These are phyloP conservation scores for Tympanoctomys barrerae DNA, from an alignment of 2,797 vertebrate species.

Conservation along the genomic window DNA sequence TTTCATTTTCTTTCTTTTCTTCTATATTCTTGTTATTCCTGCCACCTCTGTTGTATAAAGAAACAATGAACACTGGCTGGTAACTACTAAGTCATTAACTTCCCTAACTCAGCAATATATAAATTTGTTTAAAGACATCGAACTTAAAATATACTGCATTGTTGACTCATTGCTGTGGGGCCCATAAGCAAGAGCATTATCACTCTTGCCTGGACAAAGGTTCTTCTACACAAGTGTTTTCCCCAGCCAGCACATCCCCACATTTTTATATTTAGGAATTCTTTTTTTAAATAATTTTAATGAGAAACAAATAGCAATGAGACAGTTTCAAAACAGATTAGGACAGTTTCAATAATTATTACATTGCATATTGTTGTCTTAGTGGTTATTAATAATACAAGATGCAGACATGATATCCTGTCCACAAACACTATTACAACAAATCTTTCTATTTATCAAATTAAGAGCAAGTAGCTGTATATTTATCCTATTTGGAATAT, in stretches of 20 bases:
- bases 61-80: not conserved
- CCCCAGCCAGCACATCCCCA: not conserved
- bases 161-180: not conserved
- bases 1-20: not conserved
- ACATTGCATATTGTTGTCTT: no score
- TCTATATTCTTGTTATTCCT: not conserved
- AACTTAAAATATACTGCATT: not conserved
- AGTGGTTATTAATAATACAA: no score
- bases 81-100: conserved; percentile 27
- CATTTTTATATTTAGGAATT: not conserved
- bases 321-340: no score
- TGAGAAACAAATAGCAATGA: no score
- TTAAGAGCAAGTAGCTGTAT: no score
- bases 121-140: not conserved
- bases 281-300: no score
- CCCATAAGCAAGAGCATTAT: no score
- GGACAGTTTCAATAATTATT: no score
- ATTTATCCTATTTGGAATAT: no score
- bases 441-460: no score
- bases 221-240: not conserved
- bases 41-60: not conserved
- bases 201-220: not conserved
- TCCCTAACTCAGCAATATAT: not conserved
- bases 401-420: no score
- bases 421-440: no score